phyloP scores from a whole-genome alignment of 2,113 vertebrate genomes.

The Rallus limicola region DNA sequence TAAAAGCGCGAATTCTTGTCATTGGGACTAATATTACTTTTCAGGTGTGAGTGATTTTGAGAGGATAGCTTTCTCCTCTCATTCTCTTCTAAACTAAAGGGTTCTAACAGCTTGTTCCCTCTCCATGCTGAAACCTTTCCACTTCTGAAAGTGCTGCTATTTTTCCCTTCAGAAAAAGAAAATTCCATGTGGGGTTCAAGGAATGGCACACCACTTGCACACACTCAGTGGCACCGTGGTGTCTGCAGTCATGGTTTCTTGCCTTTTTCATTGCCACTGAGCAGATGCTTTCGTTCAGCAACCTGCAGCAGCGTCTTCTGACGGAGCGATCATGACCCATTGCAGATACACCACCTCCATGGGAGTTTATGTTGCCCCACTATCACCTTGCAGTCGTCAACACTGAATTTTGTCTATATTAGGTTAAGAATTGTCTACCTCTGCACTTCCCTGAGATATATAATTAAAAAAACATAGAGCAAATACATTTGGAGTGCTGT shows the following conservation, averaged over 20 bases:
- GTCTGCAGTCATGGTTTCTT: background rate
- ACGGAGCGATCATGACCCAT: background rate
- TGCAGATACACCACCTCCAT: background rate
- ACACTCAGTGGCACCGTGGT: background rate
- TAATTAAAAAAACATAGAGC: background rate
- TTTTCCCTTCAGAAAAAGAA: background rate
- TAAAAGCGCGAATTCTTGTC: background rate
- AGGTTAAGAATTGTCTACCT: background rate
- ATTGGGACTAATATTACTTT: background rate
- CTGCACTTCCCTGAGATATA: background rate
- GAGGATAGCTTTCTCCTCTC: background rate
- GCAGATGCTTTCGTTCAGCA: background rate
- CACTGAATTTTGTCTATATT: background rate
- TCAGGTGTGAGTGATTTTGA: background rate
- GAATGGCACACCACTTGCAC: background rate
- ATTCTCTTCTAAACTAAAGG: background rate
- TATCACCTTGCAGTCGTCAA: background rate
- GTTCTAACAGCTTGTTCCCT: background rate
- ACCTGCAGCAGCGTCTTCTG: background rate
- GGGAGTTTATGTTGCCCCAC: background rate
- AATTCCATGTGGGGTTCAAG: background rate
- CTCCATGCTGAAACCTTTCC: background rate
- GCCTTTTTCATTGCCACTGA: background rate
- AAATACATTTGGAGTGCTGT: accelerated
- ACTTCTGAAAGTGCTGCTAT: background rate